Evolutionary conservation across 1,140 invertebrate genomes (phyloP).

Genomic region (Physella acuta): DNA sequence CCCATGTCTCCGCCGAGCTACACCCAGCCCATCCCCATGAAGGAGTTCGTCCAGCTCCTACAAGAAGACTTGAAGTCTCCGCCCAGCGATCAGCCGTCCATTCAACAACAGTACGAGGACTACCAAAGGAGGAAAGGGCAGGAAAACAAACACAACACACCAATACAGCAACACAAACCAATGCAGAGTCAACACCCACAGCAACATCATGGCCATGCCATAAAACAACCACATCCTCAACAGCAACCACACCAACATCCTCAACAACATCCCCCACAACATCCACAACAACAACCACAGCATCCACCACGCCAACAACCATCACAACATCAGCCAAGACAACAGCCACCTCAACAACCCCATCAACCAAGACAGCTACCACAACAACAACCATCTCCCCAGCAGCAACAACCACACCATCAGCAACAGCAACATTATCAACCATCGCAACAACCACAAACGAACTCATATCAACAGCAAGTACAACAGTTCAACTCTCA

Average conservation of each 20-base stretch:
- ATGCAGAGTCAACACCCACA: too few species aligned
- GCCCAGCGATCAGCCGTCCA: background rate
- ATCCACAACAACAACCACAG: too few species aligned
- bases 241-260: background rate
- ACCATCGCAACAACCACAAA: background rate
- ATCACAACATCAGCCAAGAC: background rate
- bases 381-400: background rate
- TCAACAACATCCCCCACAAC: background rate
- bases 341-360: background rate
- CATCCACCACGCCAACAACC: background rate
- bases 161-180: background rate
- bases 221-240: background rate
- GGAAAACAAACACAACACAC: background rate
- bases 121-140: background rate
- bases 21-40: conserved; percentile 10
- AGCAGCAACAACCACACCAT: conserved; percentile 7
- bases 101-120: conserved; percentile 5
- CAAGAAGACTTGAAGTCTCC: background rate
- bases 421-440: conserved; percentile 9
- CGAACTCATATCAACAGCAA: background rate
- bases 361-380: conserved; percentile 14
- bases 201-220: background rate
- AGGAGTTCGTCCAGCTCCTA: conserved; percentile 6
- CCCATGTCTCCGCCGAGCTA: background rate
- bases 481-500: background rate